Conservation (phyloP, 1,140 invertebrate species). For the Conus ventricosus region DNA sequence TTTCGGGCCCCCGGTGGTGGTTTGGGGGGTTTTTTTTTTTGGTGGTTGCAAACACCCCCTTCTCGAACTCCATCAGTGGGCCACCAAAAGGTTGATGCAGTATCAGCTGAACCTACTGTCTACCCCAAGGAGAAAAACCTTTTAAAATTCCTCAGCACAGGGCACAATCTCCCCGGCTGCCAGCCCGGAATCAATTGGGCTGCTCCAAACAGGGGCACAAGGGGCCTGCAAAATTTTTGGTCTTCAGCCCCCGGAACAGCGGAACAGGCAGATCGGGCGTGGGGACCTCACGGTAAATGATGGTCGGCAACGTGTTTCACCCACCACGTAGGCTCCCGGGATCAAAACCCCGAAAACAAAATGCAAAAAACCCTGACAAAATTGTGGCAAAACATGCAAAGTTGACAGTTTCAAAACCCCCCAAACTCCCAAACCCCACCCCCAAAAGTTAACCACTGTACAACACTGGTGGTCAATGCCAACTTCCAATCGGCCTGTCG, state of each 20-base stretch:
- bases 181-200: slow-evolving; percentile 70
- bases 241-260: slow-evolving; percentile 65
- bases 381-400: background rate
- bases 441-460: no score
- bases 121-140: background rate
- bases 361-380: background rate
- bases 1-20: no score
- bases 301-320: slow-evolving; percentile 49
- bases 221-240: slow-evolving; percentile 53
- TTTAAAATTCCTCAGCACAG: background rate
- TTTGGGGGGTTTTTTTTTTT: no score
- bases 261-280: slow-evolving; percentile 65
- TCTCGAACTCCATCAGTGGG: no score
- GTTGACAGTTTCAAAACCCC: no score
- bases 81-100: no score
- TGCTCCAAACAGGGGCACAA: slow-evolving; percentile 67
- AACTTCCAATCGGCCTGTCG: no score
- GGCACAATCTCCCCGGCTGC: slow-evolving; percentile 63
- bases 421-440: no score
- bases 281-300: slow-evolving; percentile 60
- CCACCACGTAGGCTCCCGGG: slow-evolving; percentile 50
- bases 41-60: no score
- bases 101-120: background rate
- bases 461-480: no score
- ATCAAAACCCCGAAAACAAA: slow-evolving; percentile 40